Conservation (phyloP, 92 coral and sea anemone genomes). For the Actinostola sp. region DNA sequence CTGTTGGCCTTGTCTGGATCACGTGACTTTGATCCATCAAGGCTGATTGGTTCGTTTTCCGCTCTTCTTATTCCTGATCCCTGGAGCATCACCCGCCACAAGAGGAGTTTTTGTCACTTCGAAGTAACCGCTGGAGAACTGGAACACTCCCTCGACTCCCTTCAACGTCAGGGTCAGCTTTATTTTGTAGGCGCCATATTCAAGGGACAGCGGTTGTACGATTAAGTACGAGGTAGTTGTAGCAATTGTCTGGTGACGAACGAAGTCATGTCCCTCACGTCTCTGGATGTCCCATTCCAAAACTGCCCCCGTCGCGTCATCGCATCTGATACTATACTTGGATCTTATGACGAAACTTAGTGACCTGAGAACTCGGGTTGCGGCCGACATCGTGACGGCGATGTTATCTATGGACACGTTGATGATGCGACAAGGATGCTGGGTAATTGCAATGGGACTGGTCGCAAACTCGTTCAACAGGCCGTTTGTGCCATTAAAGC, state of each 20-base stretch:
- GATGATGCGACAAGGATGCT: slow-evolving; percentile 33
- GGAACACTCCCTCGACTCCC: slow-evolving; percentile 32
- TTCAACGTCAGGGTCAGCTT: slow-evolving; percentile 47
- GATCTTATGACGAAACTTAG: slow-evolving; percentile 39
- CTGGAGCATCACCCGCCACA: slow-evolving; percentile 34
- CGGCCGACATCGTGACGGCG: slow-evolving; percentile 16
- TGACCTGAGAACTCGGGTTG: slow-evolving; percentile 48
- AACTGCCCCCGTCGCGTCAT: slow-evolving; percentile 44
- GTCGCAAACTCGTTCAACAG: slow-evolving; percentile 28
- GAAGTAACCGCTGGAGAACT: slow-evolving; percentile 41
- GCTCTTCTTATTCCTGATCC: slow-evolving; percentile 52
- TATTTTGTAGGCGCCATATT: slow-evolving; percentile 42
- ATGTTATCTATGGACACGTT: slow-evolving; percentile 32
- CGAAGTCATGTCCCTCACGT: slow-evolving; percentile 11
- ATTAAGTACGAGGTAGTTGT: slow-evolving; percentile 48
- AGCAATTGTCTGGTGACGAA: background rate
- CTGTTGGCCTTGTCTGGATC: slow-evolving; percentile 46
- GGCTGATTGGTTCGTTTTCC: slow-evolving; percentile 10
- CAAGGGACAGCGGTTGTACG: slow-evolving; percentile 32
- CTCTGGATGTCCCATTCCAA: slow-evolving; percentile 47
- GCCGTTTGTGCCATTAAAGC: slow-evolving; percentile 48
- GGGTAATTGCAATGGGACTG: slow-evolving; percentile 34
- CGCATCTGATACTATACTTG: slow-evolving; percentile 38
- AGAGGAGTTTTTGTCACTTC: slow-evolving; percentile 47
- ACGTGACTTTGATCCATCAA: slow-evolving; percentile 62